Conservation (phyloP, 2,113 vertebrate genomes). For the mouse (Mus musculus) region DNA sequence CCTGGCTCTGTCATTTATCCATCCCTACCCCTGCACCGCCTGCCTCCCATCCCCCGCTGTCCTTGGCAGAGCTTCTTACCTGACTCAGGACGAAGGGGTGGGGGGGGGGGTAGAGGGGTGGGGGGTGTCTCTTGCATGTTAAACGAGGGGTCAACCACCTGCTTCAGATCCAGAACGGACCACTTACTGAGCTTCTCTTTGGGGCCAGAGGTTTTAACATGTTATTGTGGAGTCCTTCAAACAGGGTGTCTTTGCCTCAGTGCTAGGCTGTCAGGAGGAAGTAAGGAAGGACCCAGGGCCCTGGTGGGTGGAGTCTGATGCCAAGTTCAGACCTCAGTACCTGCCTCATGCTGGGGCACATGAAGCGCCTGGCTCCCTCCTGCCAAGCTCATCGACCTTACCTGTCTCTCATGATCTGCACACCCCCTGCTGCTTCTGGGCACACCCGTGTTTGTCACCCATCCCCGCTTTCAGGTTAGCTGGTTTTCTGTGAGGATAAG, state of each 20-base stretch:
- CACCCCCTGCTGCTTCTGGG: not conserved
- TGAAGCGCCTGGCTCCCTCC: not conserved
- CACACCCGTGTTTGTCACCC: accelerated
- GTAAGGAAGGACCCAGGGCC: not conserved
- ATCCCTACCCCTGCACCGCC: too few species aligned
- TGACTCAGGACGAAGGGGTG: not conserved
- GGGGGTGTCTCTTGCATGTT: too few species aligned
- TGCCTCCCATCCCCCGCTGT: not conserved
- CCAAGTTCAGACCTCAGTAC: not conserved
- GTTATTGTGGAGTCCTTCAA: not conserved
- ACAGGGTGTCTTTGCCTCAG: not conserved
- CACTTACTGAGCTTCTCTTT: not conserved
- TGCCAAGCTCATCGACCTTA: accelerated
- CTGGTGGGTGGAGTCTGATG: too few species aligned
- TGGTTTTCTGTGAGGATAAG: too few species aligned
- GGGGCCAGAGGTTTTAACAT: not conserved
- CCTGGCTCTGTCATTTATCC: not conserved
- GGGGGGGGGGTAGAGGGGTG: too few species aligned
- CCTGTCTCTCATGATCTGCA: not conserved
- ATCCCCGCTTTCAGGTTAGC: not conserved
- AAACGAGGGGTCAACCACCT: accelerated
- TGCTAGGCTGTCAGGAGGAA: not conserved
- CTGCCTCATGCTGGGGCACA: accelerated
- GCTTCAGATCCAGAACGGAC: not conserved
- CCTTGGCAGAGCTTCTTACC: not conserved